Evolutionary conservation across 2,113 vertebrate genomes (phyloP).

Genomic region (Nematolebias whitei): DNA sequence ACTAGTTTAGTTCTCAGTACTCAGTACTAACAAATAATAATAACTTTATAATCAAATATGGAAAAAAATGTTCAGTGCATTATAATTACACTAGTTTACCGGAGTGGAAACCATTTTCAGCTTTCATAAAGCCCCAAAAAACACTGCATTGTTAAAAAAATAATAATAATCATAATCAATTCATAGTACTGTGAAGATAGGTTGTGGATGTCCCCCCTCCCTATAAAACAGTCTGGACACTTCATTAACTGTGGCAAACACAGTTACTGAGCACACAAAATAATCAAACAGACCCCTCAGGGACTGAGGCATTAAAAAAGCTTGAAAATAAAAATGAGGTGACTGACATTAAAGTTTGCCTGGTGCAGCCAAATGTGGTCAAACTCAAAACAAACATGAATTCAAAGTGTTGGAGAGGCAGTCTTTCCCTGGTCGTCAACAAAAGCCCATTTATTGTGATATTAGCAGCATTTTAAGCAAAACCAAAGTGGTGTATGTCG

Average conservation of each 20-base stretch:
- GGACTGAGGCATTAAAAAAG: conserved; percentile 16
- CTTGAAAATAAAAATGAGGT: conserved; percentile 36
- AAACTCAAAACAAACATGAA: conserved; percentile 43
- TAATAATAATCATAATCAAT: too few relatives aligned
- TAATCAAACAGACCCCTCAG: conserved; percentile 17
- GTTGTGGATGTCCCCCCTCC: conserved; percentile 1
- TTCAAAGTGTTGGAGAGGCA: conserved; percentile 24
- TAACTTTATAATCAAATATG: too few relatives aligned
- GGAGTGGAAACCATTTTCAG: not conserved
- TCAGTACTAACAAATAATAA: too few relatives aligned
- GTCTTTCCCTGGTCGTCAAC: conserved; percentile 40
- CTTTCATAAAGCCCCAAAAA: not conserved
- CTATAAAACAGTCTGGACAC: conserved; percentile 8
- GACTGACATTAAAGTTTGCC: conserved; percentile 26
- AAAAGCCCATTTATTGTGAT: conserved; percentile 49
- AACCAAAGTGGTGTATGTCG: conserved; percentile 39
- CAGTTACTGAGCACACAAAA: conserved; percentile 19
- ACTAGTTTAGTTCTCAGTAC: too few relatives aligned
- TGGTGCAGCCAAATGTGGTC: conserved; percentile 39
- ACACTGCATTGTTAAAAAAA: not conserved
- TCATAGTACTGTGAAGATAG: conserved; percentile 13
- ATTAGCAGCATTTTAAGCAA: conserved; percentile 49
- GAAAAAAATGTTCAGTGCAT: too few relatives aligned
- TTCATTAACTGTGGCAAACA: conserved; percentile 14
- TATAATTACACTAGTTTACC: too few relatives aligned